phyloP scores from a whole-genome alignment of 1,140 invertebrate genomes.

The Dendrolimus kikuchii region DNA sequence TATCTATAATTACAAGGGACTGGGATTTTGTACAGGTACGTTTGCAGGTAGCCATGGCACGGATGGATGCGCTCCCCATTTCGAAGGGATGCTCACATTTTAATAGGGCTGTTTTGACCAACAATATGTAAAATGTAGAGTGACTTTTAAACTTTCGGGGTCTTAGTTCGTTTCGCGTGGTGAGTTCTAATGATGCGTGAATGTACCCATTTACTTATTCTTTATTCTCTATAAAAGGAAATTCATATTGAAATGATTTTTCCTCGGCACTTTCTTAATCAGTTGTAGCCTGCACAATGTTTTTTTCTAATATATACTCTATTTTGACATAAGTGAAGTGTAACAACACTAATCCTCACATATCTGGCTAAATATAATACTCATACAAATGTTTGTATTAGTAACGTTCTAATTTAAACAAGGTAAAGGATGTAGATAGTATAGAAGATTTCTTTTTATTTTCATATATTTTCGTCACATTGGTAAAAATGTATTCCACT shows the following conservation, averaged over 20 bases:
- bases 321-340: too few species aligned
- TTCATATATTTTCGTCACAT: too few species aligned
- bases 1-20: slow-evolving; percentile 41
- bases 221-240: slow-evolving; percentile 4
- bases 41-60: slow-evolving; percentile 41
- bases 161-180: slow-evolving; percentile 41
- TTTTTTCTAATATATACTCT: too few species aligned
- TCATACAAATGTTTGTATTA: too few species aligned
- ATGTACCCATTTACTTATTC: slow-evolving; percentile 29
- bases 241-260: slow-evolving; percentile 9
- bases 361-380: too few species aligned
- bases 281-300: neutral
- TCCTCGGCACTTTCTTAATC: slow-evolving; percentile 1
- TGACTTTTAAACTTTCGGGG: slow-evolving; percentile 34
- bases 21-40: slow-evolving; percentile 58
- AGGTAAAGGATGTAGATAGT: too few species aligned
- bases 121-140: slow-evolving; percentile 26
- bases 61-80: slow-evolving; percentile 60
- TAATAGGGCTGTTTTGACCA: slow-evolving; percentile 40
- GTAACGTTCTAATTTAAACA: too few species aligned
- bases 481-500: too few species aligned
- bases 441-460: too few species aligned
- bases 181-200: slow-evolving; percentile 48
- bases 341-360: too few species aligned
- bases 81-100: slow-evolving; percentile 46